Percentiles rank a stretch among this genome's conserved stretches.
Evolutionary conservation across 2,888 invertebrate genomes (phyloP).

Genomic region (Acronicta leporina): DNA sequence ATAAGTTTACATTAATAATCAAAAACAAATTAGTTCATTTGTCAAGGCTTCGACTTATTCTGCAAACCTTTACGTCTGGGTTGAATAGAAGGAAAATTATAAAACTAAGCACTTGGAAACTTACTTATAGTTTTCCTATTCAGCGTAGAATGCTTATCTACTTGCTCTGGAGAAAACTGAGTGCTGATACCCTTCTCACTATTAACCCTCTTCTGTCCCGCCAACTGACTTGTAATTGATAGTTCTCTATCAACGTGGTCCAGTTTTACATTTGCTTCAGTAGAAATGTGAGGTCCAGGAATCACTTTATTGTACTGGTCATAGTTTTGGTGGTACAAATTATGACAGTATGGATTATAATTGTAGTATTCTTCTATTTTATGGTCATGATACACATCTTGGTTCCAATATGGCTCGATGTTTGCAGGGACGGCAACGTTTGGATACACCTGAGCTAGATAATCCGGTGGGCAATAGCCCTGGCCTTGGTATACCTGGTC

Average conservation of each 20-base stretch:
- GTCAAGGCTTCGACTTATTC: no score
- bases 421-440: constrained; percentile 74
- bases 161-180: constrained; percentile 42
- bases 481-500: constrained; percentile 72
- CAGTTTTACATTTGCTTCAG: constrained; percentile 60
- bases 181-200: constrained; percentile 48
- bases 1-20: neutral
- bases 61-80: no score
- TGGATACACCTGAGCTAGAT: constrained; percentile 73
- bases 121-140: constrained; percentile 77
- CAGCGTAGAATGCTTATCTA: constrained; percentile 61
- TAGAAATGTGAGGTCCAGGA: constrained; percentile 47
- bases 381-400: constrained; percentile 75
- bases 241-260: constrained; percentile 59
- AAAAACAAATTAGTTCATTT: neutral
- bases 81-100: neutral
- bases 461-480: constrained; percentile 73
- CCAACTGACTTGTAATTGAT: constrained; percentile 34
- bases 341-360: constrained; percentile 79
- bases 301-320: constrained; percentile 70
- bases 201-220: constrained; percentile 41
- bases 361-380: constrained; percentile 80
- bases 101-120: constrained; percentile 45
- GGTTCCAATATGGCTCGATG: constrained; percentile 77
- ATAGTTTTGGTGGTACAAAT: constrained; percentile 76